Evolutionary conservation across 2,888 invertebrate genomes (phyloP), one percentile per base, ranked within the genome.

Genomic region (Yponomeuta sedellus): DNA sequence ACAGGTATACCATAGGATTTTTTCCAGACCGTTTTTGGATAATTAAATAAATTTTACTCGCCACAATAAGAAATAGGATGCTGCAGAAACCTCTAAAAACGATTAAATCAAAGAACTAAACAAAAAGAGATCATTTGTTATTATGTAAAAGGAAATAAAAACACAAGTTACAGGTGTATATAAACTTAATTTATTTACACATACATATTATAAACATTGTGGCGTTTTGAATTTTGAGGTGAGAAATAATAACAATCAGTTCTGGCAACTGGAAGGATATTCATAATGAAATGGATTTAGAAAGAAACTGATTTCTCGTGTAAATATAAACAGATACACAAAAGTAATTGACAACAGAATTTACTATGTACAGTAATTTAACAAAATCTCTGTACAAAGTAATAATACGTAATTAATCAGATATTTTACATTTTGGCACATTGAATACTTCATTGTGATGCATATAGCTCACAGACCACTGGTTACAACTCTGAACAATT

Each of bases 171-270:
- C 88, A 87, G 87, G 86, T 88, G 87, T 89, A 86, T 89, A 89
- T 88, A 89, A 89, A 88, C 87, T 85, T 87, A 86, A 84, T 89
- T 87, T 91, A 91, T 91, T 90, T 90, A 89, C 90, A 91, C 87
- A 75, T 85, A 86, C 39, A 64, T 64, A 64, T 19, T 34, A 84
- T 87, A 88, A 79, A 86, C 81, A 78, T 88, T 88, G 88, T 90
- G 89, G 88, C 88, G 80, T 81, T 86, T 82, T 70, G 77, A 67
- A 52, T 52, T 62, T 52, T 52, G 44, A 16, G 76, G 78, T 77
- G 77, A 81, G 79, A 82, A 79, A 77, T 70, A 76, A 75, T 52
- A 52, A 52, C 44, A 12, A 52, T 52, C 44, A 52, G 44, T 52
- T 52, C 1, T 52, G 44, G 44, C 4, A 59, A 59, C 20, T 25